phyloP scores from a whole-genome alignment of 2,888 invertebrate species.

The Andrena praecox region DNA sequence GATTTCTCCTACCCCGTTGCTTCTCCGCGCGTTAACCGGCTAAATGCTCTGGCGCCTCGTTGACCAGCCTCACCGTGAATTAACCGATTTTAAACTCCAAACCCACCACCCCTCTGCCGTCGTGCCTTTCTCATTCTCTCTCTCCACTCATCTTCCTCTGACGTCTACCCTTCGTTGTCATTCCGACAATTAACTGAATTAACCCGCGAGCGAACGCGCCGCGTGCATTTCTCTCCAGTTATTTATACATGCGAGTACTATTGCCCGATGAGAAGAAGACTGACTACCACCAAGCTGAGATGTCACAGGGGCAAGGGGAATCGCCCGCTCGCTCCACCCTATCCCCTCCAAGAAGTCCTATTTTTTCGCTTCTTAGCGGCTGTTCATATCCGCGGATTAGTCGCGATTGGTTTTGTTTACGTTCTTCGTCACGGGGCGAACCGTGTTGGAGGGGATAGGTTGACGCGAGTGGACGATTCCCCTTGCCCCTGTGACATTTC shows the following conservation, averaged over 20 bases:
- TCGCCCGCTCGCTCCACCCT: no score
- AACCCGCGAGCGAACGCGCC: constrained; percentile 4
- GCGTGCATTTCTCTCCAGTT: constrained; percentile 3
- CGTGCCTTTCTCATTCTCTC: neutral
- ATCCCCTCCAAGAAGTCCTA: no score
- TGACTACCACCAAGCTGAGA: no score
- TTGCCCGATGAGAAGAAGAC: no score
- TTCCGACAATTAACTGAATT: constrained; percentile 7
- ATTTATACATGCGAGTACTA: neutral
- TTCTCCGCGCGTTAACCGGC: constrained; percentile 74
- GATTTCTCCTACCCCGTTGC: constrained; percentile 47
- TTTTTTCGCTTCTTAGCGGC: no score
- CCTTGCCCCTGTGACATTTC: no score
- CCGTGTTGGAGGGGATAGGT: no score
- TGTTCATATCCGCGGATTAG: no score
- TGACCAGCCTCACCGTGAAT: constrained; percentile 81
- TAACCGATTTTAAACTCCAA: constrained; percentile 78
- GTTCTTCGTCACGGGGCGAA: no score
- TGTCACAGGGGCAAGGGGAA: no score
- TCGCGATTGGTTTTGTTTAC: no score
- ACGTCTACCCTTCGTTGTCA: neutral
- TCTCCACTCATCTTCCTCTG: neutral
- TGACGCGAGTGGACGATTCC: no score
- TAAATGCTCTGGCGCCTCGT: constrained; percentile 83
- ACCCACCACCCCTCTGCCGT: neutral